Conservation (phyloP, 2,113 vertebrate species). For the Sakesphorus luctuosus region DNA sequence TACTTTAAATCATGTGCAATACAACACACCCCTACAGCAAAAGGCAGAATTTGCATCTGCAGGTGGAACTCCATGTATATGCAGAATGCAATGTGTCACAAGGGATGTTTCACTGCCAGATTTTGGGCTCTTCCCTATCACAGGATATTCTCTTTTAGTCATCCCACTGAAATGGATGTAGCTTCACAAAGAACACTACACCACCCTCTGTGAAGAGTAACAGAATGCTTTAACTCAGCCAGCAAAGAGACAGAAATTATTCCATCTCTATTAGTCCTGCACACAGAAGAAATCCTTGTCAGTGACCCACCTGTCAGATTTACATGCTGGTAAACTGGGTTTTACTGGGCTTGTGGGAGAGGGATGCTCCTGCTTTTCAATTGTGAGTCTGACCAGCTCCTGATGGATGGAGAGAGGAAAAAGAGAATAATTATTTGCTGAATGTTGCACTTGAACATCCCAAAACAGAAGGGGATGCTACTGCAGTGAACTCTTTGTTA, state of each 20-base stretch:
- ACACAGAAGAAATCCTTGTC: not conserved
- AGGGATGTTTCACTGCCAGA: not conserved
- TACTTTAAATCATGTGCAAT: not conserved
- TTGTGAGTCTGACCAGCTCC: constrained; percentile 95
- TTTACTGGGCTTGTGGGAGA: constrained; percentile 92
- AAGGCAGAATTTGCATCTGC: not conserved
- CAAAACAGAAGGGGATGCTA: not conserved
- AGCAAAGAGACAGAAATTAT: not conserved
- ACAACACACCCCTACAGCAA: not conserved
- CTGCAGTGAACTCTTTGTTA: not conserved
- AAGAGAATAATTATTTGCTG: not conserved
- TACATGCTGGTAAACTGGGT: constrained; percentile 81
- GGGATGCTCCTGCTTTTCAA: constrained; percentile 95
- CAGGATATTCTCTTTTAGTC: not conserved
- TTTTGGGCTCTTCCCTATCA: not conserved
- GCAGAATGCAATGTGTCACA: not conserved
- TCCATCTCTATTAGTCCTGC: not conserved
- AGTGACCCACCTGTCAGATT: constrained; percentile 84
- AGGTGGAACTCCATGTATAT: not conserved
- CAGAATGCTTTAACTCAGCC: not conserved
- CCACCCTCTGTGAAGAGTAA: not conserved
- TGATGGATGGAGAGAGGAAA: constrained; percentile 47
- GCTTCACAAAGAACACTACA: not conserved
- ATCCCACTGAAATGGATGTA: not conserved
- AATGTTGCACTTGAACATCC: not conserved